Conservation (phyloP, 2,113 vertebrate species). For the Puma concolor region DNA sequence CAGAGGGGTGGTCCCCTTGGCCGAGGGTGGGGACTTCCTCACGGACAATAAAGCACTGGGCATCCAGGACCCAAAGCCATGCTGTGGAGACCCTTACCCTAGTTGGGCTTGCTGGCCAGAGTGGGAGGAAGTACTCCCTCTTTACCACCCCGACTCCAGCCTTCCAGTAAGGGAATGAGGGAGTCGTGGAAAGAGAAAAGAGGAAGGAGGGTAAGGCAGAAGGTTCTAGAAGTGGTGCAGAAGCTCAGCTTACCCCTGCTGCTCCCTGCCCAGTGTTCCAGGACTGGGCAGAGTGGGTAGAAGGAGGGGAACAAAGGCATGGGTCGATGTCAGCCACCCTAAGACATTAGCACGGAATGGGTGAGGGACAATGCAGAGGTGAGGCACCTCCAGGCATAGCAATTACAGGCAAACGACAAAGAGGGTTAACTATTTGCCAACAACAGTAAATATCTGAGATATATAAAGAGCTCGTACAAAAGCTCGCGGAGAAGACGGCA, state of each 20-base stretch:
- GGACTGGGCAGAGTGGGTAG: not conserved
- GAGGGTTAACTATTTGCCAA: not conserved
- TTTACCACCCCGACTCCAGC: not conserved
- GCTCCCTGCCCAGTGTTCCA: not conserved
- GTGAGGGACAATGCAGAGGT: not conserved
- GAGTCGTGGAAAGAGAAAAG: not conserved
- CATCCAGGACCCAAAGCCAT: conserved; percentile 86
- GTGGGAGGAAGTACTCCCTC: too few relatives aligned
- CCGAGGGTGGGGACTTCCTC: conserved; percentile 82
- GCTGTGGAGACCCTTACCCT: conserved; percentile 57
- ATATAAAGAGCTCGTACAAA: not conserved
- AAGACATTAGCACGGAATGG: not conserved
- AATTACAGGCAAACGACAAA: not conserved
- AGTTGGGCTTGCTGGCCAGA: not conserved
- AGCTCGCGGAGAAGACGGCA: not conserved
- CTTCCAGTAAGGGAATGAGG: not conserved
- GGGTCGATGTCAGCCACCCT: not conserved
- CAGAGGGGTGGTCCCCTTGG: conserved; percentile 79
- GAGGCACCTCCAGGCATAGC: not conserved
- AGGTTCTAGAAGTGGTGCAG: not conserved
- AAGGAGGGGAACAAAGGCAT: not conserved
- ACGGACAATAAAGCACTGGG: conserved; percentile 85
- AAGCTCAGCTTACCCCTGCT: not conserved
- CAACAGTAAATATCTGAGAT: not conserved
- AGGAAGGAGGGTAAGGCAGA: not conserved